A percentile compares a stretch with the other conserved stretches of the same genome.
phyloP scores from a whole-genome alignment of 30 jellyfish, hydroid and myxozoan genomes.

The Pelagia noctiluca region DNA sequence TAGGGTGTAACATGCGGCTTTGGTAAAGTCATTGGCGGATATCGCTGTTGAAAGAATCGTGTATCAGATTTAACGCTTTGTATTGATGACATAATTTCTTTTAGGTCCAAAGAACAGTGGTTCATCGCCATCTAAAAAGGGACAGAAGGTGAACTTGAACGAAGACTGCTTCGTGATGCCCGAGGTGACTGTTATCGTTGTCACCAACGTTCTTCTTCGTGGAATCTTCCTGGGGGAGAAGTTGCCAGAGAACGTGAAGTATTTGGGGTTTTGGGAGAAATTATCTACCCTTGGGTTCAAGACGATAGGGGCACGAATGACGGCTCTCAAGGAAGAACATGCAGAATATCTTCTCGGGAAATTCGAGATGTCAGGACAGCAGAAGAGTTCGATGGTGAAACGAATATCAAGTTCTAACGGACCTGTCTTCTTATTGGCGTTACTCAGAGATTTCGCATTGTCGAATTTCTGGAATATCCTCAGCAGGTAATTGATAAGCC shows the following conservation, averaged over 20 bases:
- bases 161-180: constrained; percentile 44
- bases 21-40: too few species aligned
- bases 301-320: constrained; percentile 74
- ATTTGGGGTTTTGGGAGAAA: constrained; percentile 70
- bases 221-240: constrained; percentile 51
- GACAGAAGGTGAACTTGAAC: too few species aligned
- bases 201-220: constrained; percentile 67
- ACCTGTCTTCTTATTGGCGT: constrained; percentile 68
- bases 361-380: constrained; percentile 32
- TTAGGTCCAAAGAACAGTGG: too few species aligned
- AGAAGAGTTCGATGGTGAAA: constrained; percentile 44
- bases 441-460: constrained; percentile 74
- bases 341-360: constrained; percentile 39
- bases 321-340: constrained; percentile 67
- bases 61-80: too few species aligned
- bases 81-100: too few species aligned
- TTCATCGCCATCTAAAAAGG: too few species aligned
- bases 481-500: constrained; percentile 66
- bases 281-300: constrained; percentile 58
- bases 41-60: too few species aligned
- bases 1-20: too few species aligned
- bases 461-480: constrained; percentile 70
- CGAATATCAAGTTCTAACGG: constrained; percentile 69
- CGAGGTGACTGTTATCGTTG: constrained; percentile 55
- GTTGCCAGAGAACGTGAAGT: constrained; percentile 56